These are phyloP conservation scores for Nycticebus coucang DNA, from an alignment of 2,113 vertebrate genomes.

Conservation along the genomic window DNA sequence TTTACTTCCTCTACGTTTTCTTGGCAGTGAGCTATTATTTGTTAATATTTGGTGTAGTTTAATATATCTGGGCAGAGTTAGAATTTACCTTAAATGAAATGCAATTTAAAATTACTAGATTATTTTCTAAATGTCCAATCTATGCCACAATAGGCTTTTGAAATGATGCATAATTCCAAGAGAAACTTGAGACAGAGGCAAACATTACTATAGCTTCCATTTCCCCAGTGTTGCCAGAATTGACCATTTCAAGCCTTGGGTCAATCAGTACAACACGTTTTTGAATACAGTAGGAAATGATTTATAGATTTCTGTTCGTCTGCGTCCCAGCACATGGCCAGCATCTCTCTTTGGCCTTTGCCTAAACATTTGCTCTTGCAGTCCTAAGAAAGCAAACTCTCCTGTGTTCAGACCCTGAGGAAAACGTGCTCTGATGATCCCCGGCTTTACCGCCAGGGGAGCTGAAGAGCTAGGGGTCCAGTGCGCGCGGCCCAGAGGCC, in stretches of 20 bases:
- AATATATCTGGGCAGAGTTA: background rate
- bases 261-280: background rate
- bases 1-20: background rate
- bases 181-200: background rate
- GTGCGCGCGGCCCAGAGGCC: background rate
- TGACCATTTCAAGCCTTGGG: background rate
- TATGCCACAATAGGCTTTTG: background rate
- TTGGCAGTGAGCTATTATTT: background rate
- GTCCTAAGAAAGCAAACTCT: background rate
- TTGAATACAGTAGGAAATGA: conserved; percentile 17
- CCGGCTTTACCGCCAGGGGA: background rate
- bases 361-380: background rate
- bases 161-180: background rate
- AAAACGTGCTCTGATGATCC: background rate
- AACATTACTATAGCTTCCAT: background rate
- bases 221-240: background rate
- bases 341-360: background rate
- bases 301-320: background rate
- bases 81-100: conserved; percentile 10
- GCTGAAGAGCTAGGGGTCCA: background rate
- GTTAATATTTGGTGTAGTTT: background rate
- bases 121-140: background rate
- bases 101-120: background rate
- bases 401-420: background rate
- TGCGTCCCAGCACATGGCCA: background rate